A percentile compares a stretch with the other conserved stretches of the same genome.
phyloP scores from a whole-genome alignment of 2,113 vertebrate species.

The Vimba vimba region DNA sequence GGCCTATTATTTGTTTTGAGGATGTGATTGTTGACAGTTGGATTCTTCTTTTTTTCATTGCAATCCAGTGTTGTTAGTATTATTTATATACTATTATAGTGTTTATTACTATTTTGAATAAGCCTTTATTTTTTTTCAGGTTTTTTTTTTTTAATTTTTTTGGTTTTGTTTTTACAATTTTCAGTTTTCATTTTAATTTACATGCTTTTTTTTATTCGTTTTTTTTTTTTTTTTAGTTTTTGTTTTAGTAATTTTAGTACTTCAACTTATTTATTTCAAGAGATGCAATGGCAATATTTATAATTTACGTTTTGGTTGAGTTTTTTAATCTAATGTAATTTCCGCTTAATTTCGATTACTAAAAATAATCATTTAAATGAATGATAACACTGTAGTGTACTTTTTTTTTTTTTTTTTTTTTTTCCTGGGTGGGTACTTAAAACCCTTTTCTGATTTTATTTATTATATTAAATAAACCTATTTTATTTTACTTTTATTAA shows the following conservation, averaged over 20 bases:
- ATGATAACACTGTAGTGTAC: background rate
- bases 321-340: background rate
- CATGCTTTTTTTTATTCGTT: too few species aligned
- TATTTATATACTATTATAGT: background rate
- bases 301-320: too few species aligned
- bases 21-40: background rate
- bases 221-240: too few species aligned
- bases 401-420: too few species aligned
- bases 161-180: background rate
- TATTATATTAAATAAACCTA: background rate
- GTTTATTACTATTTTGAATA: slow-evolving; percentile 19
- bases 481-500: background rate
- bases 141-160: too few species aligned
- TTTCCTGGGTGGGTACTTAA: background rate
- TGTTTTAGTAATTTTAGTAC: too few species aligned
- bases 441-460: background rate
- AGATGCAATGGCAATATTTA: too few species aligned
- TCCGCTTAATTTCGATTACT: too few species aligned
- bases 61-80: background rate
- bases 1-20: background rate
- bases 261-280: too few species aligned
- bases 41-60: background rate
- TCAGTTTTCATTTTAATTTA: background rate
- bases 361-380: background rate
- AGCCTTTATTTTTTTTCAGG: background rate